phyloP scores from a whole-genome alignment of 1,140 invertebrate species.

The Tetranychus urticae region DNA sequence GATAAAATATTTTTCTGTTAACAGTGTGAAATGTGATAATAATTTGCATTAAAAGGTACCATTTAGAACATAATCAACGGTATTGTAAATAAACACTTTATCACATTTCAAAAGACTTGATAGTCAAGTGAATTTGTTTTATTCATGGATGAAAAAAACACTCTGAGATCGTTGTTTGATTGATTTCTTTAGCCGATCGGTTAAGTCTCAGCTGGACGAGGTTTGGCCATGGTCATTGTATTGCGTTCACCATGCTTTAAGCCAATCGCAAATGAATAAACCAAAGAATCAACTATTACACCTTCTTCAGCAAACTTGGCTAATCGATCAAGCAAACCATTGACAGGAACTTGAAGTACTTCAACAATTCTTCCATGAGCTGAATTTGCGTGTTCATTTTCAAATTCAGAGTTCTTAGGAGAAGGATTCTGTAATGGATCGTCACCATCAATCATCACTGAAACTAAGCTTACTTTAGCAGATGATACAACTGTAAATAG shows the following conservation, averaged over 20 bases:
- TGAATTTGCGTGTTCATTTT: not conserved
- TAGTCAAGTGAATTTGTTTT: too few relatives aligned
- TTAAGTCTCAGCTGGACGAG: not conserved
- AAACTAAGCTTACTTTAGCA: constrained; percentile 4
- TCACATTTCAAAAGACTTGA: too few relatives aligned
- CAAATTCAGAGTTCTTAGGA: constrained; percentile 10
- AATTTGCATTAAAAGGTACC: too few relatives aligned
- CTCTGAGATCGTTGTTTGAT: too few relatives aligned
- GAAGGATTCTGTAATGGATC: constrained; percentile 6
- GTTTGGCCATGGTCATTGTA: not conserved
- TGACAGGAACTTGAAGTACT: constrained; percentile 18
- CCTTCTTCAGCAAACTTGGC: constrained; percentile 15
- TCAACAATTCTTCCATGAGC: constrained; percentile 15
- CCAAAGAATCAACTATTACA: constrained; percentile 18
- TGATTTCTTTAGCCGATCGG: not conserved
- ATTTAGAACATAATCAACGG: too few relatives aligned
- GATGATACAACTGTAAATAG: not conserved
- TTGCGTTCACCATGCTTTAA: constrained; percentile 16
- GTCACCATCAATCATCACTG: constrained; percentile 6
- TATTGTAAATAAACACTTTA: too few relatives aligned
- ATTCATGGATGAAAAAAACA: too few relatives aligned
- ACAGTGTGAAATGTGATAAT: too few relatives aligned
- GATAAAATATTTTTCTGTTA: too few relatives aligned
- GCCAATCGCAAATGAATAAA: constrained; percentile 21
- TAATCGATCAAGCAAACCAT: constrained; percentile 19